phyloP scores from a whole-genome alignment of 2,888 invertebrate genomes.

The Eristalinus sepulchralis region DNA sequence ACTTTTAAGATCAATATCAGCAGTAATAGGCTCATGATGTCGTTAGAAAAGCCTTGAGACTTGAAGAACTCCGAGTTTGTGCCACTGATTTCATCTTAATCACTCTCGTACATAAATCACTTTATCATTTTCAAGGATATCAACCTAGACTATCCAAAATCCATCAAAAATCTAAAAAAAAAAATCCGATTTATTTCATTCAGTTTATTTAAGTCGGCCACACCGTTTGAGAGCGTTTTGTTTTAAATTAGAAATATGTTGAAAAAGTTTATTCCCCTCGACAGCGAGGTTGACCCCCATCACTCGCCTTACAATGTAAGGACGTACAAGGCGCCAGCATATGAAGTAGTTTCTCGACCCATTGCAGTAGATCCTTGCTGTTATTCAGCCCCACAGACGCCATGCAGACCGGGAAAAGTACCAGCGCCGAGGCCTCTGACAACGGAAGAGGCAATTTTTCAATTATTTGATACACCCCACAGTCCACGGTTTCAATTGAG shows the following conservation, averaged over 20 bases:
- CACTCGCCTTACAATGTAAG: conserved; percentile 33
- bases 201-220: neutral
- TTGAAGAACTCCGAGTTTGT: too few species aligned
- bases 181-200: neutral
- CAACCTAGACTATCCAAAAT: neutral
- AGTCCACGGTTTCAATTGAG: neutral
- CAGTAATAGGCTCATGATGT: too few species aligned
- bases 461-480: conserved; percentile 35
- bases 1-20: too few species aligned
- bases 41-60: too few species aligned
- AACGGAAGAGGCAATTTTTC: conserved; percentile 35
- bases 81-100: too few species aligned
- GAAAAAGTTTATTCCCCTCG: conserved; percentile 54
- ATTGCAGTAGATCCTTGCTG: conserved; percentile 23
- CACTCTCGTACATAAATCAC: neutral
- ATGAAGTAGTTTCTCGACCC: neutral
- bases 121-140: neutral
- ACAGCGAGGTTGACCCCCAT: conserved; percentile 3
- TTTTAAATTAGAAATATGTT: conserved; percentile 38
- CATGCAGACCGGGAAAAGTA: conserved; percentile 9
- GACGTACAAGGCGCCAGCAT: conserved; percentile 22
- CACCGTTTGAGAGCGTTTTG: neutral
- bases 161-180: neutral
- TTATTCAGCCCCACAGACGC: neutral
- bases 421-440: neutral